A percentile compares a stretch with the other conserved stretches of the same genome.
Conservation (phyloP, 2,888 invertebrate genomes). For the Oscheius myriophilus region DNA sequence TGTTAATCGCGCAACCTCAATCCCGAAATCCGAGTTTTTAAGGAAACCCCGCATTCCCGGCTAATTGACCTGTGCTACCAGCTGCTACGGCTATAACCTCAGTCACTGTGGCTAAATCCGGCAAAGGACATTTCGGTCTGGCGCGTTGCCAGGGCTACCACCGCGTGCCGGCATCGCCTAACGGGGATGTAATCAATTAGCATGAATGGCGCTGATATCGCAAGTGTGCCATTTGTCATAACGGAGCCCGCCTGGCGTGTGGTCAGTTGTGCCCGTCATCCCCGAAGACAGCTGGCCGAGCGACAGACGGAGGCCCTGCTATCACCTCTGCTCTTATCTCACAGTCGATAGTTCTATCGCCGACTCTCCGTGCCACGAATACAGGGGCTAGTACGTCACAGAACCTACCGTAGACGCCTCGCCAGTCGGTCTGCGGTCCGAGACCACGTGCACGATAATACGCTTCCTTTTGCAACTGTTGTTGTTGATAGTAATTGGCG, state of each 20-base stretch:
- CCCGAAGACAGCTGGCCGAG: background rate
- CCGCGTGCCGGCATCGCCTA: no score
- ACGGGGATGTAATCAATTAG: no score
- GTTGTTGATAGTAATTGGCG: constrained; percentile 33
- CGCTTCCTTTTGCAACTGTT: constrained; percentile 30
- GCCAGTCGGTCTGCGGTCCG: constrained; percentile 23
- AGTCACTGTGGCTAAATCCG: no score
- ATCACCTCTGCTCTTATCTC: background rate
- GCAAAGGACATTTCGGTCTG: no score
- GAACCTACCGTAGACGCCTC: constrained; percentile 21
- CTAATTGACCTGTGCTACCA: no score
- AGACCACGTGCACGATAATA: constrained; percentile 32
- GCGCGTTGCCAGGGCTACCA: no score
- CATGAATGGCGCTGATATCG: no score
- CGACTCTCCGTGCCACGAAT: background rate
- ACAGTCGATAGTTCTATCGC: background rate
- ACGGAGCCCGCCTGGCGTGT: background rate
- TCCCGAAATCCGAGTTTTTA: no score
- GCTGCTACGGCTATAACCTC: no score
- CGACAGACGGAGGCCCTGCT: background rate
- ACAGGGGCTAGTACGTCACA: background rate
- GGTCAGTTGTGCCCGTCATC: background rate
- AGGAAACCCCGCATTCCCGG: no score
- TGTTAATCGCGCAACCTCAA: no score
- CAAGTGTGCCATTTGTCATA: background rate